phyloP scores from a whole-genome alignment of 2,113 vertebrate genomes.

The Cyprinodon variegatus region DNA sequence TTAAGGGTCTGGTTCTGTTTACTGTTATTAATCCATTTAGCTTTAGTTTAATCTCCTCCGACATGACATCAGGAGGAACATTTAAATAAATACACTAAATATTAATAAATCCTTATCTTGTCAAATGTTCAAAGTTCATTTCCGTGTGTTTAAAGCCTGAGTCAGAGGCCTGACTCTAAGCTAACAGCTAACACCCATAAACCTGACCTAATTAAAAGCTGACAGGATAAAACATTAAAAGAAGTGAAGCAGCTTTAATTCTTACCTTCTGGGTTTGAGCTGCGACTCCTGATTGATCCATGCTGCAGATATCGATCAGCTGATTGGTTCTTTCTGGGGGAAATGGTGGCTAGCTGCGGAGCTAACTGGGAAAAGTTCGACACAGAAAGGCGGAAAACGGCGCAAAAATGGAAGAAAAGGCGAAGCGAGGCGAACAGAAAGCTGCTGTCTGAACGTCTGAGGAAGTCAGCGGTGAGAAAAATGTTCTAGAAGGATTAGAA shows the following conservation, averaged over 20 bases:
- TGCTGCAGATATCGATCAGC: constrained; percentile 5
- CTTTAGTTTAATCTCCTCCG: too few species aligned
- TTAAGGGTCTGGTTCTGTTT: too few species aligned
- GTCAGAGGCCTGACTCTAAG: neutral
- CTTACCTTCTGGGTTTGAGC: constrained; percentile 69
- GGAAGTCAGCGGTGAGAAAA: neutral
- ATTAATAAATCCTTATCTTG: neutral
- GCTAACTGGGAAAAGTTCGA: constrained; percentile 33
- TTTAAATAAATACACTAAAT: neutral
- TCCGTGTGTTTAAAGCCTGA: neutral
- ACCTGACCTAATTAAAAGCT: neutral
- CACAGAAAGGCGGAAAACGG: neutral
- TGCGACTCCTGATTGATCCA: constrained; percentile 79
- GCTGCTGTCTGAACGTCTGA: fast-evolving
- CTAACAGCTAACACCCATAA: neutral
- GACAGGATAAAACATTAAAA: neutral
- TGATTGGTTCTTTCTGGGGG: neutral
- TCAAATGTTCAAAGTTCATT: neutral
- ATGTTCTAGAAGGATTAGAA: neutral
- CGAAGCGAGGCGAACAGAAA: constrained; percentile 3
- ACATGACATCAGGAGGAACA: neutral
- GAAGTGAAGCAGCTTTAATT: neutral
- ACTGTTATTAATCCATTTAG: too few species aligned
- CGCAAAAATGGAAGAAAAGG: fast-evolving
- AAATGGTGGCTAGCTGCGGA: constrained; percentile 33